Percentiles rank a stretch among this genome's conserved stretches.
phyloP scores from a whole-genome alignment of 2,888 invertebrate species.

The Drosophila hamatofila region DNA sequence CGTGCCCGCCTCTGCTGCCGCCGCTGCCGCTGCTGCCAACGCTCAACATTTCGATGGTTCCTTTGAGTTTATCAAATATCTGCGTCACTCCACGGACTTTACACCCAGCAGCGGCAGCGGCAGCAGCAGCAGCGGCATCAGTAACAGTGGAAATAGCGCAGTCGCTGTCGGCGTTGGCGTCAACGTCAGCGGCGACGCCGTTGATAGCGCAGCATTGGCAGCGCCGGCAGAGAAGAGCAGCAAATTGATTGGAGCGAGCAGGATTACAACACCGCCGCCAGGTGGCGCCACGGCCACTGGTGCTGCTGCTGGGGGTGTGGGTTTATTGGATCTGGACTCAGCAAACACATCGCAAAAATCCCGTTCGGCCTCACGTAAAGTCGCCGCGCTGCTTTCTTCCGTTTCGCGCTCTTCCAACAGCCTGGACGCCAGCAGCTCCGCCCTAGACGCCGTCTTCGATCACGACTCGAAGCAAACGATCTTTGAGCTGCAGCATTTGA shows the following conservation, averaged over 20 bases:
- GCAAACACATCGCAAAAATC: conserved; percentile 82
- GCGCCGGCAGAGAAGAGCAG: conserved; percentile 47
- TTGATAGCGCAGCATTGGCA: conserved; percentile 28
- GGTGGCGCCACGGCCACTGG: conserved; percentile 40
- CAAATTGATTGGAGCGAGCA: conserved; percentile 33
- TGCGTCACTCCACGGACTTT: conserved; percentile 84
- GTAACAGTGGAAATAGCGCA: conserved; percentile 10
- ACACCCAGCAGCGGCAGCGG: conserved; percentile 56
- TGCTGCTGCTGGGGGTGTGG: conserved; percentile 31
- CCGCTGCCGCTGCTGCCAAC: conserved; percentile 36
- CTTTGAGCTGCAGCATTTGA: conserved; percentile 83
- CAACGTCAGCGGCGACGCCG: conserved; percentile 17
- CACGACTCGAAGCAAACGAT: conserved; percentile 85
- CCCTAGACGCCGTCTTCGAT: conserved; percentile 82
- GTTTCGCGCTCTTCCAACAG: conserved; percentile 77
- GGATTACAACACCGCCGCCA: conserved; percentile 54
- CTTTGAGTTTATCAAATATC: conserved; percentile 85
- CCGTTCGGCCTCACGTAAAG: conserved; percentile 81
- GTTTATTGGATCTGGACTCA: conserved; percentile 83
- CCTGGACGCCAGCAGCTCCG: conserved; percentile 77
- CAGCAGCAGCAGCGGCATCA: conserved; percentile 12
- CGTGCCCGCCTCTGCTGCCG: conserved; percentile 34
- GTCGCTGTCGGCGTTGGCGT: conserved; percentile 4
- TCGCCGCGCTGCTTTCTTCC: conserved; percentile 80
- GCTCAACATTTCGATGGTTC: conserved; percentile 84